Percentiles rank a stretch among this genome's conserved stretches.
These are phyloP conservation scores for Petrosia ficiformis DNA, from an alignment of 37 sponge, comb jelly and placozoan species.

Conservation along the genomic window DNA sequence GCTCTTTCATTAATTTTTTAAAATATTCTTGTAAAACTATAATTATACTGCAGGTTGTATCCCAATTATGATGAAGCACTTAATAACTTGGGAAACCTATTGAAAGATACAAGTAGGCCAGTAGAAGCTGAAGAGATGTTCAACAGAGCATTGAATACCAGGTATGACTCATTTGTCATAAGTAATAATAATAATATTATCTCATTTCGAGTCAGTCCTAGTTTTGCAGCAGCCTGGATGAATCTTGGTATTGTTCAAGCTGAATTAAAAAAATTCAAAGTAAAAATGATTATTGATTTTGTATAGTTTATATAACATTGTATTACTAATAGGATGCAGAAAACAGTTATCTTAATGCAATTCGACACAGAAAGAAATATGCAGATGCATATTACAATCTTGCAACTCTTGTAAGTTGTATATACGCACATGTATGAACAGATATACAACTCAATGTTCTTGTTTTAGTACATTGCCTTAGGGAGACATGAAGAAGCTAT, in stretches of 20 bases:
- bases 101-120: conserved; percentile 45
- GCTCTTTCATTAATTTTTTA: too few relatives aligned
- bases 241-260: conserved; percentile 81
- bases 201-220: conserved; percentile 20
- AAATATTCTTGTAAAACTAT: not conserved
- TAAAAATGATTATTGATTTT: not conserved
- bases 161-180: conserved; percentile 13
- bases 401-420: conserved; percentile 66
- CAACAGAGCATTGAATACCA: conserved; percentile 44
- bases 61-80: conserved; percentile 81
- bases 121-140: conserved; percentile 52
- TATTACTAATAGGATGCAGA: conserved; percentile 42
- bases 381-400: conserved; percentile 84
- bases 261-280: conserved; percentile 31
- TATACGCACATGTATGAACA: too few relatives aligned
- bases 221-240: conserved; percentile 90
- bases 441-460: too few relatives aligned
- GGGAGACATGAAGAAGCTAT: conserved; percentile 29
- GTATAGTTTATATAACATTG: not conserved
- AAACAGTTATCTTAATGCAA: conserved; percentile 60
- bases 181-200: not conserved
- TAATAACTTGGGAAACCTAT: conserved; percentile 81
- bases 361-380: conserved; percentile 60
- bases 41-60: conserved; percentile 27
- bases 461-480: conserved; percentile 48